Conservation (phyloP, 2,888 invertebrate genomes). For the Acleris laterana region DNA sequence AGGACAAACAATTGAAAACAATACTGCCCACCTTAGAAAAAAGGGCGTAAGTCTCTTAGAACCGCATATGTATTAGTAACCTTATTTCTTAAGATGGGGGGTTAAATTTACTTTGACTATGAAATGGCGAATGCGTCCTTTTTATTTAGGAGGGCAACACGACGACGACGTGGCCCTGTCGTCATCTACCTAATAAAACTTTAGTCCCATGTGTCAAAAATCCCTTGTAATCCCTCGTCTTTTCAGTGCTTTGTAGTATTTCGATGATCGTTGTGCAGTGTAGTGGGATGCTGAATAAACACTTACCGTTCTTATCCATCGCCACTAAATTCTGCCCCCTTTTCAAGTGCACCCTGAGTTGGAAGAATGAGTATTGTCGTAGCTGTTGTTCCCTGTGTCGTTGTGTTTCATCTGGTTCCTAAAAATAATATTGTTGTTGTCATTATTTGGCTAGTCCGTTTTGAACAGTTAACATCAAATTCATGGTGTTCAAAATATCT, state of each 20-base stretch:
- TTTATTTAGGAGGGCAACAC: too few species aligned
- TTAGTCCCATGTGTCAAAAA: neutral
- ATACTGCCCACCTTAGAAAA: too few species aligned
- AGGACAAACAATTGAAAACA: too few species aligned
- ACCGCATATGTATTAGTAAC: too few species aligned
- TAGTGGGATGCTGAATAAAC: slow-evolving; percentile 14
- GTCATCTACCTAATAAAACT: neutral
- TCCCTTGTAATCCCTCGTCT: neutral
- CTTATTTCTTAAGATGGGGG: too few species aligned
- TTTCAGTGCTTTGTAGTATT: slow-evolving; percentile 1
- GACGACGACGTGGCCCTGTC: too few species aligned
- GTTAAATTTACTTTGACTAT: too few species aligned
- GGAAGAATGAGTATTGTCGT: slow-evolving; percentile 95
- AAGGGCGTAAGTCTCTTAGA: too few species aligned
- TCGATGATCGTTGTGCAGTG: slow-evolving; percentile 39
- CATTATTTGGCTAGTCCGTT: neutral
- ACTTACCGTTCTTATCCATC: slow-evolving; percentile 97
- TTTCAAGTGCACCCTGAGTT: slow-evolving; percentile 94
- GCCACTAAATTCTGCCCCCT: slow-evolving; percentile 95
- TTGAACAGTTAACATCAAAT: too few species aligned
- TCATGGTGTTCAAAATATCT: too few species aligned
- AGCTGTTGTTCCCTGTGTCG: slow-evolving; percentile 89
- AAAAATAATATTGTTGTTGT: slow-evolving; percentile 45
- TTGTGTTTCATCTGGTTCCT: slow-evolving; percentile 88
- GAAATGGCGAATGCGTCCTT: too few species aligned